Evolutionary conservation across 2,797 vertebrate genomes (phyloP).

Genomic region (Jordanella pulchra): DNA sequence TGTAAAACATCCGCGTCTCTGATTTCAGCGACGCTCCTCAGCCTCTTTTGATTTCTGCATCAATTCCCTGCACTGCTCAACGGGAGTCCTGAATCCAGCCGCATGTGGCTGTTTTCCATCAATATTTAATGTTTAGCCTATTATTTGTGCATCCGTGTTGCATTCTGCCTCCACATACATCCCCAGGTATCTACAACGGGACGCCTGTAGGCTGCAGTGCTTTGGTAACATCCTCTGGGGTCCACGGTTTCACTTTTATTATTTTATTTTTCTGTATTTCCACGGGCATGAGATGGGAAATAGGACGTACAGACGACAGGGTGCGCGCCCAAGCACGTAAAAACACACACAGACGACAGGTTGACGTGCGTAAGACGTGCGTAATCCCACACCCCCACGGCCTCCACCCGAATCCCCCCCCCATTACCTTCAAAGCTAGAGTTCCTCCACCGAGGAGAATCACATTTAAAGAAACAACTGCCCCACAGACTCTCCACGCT

Average conservation of each 20-base stretch:
- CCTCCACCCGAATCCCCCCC: constrained; percentile 28
- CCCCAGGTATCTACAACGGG: constrained; percentile 41
- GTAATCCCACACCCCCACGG: constrained; percentile 52
- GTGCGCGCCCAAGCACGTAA: constrained; percentile 54
- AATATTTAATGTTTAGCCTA: constrained; percentile 50
- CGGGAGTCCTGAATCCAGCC: constrained; percentile 47
- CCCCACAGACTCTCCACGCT: constrained; percentile 56
- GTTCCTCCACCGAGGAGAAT: constrained; percentile 45
- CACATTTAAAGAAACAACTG: constrained; percentile 19
- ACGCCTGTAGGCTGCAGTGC: constrained; percentile 31
- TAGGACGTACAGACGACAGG: constrained; percentile 32
- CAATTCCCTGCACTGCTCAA: constrained; percentile 42
- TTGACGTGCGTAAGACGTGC: constrained; percentile 71
- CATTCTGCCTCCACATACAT: constrained; percentile 25
- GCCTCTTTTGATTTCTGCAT: constrained; percentile 50
- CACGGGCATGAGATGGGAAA: constrained; percentile 22
- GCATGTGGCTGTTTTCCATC: constrained; percentile 60
- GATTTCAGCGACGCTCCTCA: constrained; percentile 29
- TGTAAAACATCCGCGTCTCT: constrained; percentile 16
- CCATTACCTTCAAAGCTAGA: constrained; percentile 55
- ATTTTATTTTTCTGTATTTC: background rate
- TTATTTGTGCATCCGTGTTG: constrained; percentile 49
- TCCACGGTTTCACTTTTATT: constrained; percentile 55
- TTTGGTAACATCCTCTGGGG: constrained; percentile 23
- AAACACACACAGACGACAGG: constrained; percentile 57